Conservation (phyloP, 2,797 vertebrate genomes). For the Clarias platycephalus region DNA sequence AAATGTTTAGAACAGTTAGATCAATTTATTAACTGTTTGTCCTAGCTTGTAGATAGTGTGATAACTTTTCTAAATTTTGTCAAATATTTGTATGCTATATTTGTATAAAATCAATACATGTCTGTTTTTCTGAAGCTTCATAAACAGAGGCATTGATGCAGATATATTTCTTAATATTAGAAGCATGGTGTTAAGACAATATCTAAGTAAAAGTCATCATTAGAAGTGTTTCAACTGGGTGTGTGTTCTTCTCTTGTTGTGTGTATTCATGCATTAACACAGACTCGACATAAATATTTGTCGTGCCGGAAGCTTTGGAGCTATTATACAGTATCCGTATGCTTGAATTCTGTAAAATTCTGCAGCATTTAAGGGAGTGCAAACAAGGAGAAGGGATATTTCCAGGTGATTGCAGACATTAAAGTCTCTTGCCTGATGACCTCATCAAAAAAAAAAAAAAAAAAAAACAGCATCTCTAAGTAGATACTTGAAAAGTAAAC, state of each 20-base stretch:
- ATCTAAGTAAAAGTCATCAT: constrained; percentile 11
- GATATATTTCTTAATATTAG: neutral
- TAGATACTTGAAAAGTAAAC: neutral
- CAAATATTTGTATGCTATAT: neutral
- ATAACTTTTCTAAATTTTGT: neutral
- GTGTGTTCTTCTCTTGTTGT: neutral
- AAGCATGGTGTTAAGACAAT: neutral
- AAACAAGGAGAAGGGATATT: constrained; percentile 31
- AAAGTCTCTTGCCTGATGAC: neutral
- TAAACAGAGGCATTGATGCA: neutral
- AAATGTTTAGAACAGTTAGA: constrained; percentile 18
- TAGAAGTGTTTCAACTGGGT: constrained; percentile 10
- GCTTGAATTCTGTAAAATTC: neutral
- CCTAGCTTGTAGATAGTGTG: neutral
- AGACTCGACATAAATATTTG: constrained; percentile 36
- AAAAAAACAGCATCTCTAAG: neutral
- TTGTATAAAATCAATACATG: neutral
- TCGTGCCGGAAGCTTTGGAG: constrained; percentile 15
- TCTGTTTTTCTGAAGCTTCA: neutral
- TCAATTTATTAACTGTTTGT: constrained; percentile 19
- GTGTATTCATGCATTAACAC: constrained; percentile 25
- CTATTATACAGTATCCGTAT: neutral
- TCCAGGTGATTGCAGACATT: constrained; percentile 32
- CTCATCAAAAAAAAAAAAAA: neutral
- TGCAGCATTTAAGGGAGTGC: neutral